Percentiles rank a stretch among this genome's conserved stretches.
These are phyloP conservation scores for Meles meles DNA, from an alignment of 2,113 vertebrate species.

Conservation along the genomic window DNA sequence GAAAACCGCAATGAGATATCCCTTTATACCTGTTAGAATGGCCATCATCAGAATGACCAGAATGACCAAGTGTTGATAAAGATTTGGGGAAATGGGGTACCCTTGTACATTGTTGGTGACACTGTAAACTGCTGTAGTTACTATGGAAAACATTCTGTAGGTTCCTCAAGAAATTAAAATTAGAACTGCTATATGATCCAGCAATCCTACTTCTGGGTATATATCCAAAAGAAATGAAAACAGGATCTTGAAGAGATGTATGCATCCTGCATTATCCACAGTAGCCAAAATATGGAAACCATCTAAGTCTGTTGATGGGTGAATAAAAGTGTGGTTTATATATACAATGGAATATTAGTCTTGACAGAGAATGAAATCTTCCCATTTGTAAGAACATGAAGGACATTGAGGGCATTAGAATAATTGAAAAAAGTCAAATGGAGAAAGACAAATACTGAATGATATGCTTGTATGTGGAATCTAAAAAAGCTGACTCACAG, in stretches of 20 bases:
- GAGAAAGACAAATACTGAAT: not conserved
- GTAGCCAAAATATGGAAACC: not conserved
- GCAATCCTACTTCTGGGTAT: not conserved
- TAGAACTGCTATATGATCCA: not conserved
- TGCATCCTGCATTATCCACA: not conserved
- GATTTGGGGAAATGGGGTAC: not conserved
- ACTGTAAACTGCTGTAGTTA: not conserved
- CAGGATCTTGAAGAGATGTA: not conserved
- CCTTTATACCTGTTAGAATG: not conserved
- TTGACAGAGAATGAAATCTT: not conserved
- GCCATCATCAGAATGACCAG: not conserved
- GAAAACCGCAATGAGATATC: not conserved
- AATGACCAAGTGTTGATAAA: not conserved
- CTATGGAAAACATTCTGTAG: not conserved
- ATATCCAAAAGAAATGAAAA: not conserved
- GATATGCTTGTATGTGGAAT: not conserved
- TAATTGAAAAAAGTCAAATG: not conserved
- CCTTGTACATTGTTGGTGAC: not conserved
- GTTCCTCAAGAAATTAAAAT: not conserved
- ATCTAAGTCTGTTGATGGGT: not conserved
- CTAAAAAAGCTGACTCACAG: not conserved
- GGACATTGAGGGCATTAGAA: not conserved
- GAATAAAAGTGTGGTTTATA: not conserved
- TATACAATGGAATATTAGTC: not conserved
- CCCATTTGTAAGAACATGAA: not conserved